Evolutionary conservation across 2,113 vertebrate species (phyloP), one percentile per base, ranked within the genome.

Genomic region (Heteronetta atricapilla): DNA sequence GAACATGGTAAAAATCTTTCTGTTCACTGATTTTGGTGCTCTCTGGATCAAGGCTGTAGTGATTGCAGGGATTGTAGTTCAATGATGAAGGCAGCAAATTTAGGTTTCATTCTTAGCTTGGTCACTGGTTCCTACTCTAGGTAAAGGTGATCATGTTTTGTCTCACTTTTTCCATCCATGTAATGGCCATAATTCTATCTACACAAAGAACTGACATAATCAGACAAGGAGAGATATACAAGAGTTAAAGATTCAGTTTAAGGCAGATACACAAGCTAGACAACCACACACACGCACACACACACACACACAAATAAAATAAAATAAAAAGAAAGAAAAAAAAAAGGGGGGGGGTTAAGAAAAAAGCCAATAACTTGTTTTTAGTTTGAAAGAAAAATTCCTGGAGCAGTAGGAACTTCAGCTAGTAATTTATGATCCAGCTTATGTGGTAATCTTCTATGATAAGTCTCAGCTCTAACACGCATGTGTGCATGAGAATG

Each of bases 11-110:
- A 92, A 94, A 94, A 89, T 26, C 63, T 58, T 90, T 68, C 15
- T 79, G 79, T 92, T 53, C 55, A 69, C 62, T 79, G 62, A 89
- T 87, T 94, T 88, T 55, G 69, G 36, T 59, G 74, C 38, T 48
- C 21, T 94, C 73, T 94, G 79, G 60, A 96, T 93, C 52, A 93
- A 85, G 85, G 59, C 72, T 79, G 72, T 64, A 91, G 42, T 67
- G 91, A 91, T 76, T 83, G 44, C 31, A 88, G 44, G 12, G 63
- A 74, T 22, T 50, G n/a, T 70, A 36, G 42, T 81, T 82, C 90
- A 92, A 59, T 64, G 73, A 93, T 68, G 92, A 53, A 90, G 86
- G 94, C 22, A 70, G 79, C 60, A 95, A 80, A 95, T 73, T 59
- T 82, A 82, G 55, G 46, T 81, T 86, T 89, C 78, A 55, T 82